Evolutionary conservation across 2,113 vertebrate species (phyloP).

Genomic region (Lanius ludovicianus): DNA sequence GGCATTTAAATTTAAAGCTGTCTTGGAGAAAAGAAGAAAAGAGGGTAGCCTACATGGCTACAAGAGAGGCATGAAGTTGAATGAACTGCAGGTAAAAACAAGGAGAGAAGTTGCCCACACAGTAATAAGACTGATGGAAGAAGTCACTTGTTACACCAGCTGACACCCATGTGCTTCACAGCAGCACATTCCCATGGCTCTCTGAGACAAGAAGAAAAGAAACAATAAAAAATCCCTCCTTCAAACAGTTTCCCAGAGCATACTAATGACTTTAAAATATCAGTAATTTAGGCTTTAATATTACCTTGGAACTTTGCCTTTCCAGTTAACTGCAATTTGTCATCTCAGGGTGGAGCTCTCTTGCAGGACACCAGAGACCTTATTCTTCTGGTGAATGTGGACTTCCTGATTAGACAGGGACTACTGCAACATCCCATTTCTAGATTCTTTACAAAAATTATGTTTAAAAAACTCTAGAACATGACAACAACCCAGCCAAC

Average conservation of each 20-base stretch:
- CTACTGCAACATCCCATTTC: not conserved
- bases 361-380: not conserved
- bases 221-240: not conserved
- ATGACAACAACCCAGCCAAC: accelerated
- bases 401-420: too few relatives aligned
- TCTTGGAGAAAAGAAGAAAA: not conserved
- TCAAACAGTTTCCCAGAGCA: not conserved
- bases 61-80: not conserved
- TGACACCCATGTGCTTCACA: not conserved
- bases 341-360: not conserved
- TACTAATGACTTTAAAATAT: not conserved
- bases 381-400: not conserved
- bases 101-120: not conserved
- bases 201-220: not conserved
- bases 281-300: not conserved
- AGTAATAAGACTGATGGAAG: not conserved
- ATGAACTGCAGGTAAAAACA: not conserved
- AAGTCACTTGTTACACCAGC: not conserved
- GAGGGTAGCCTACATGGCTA: not conserved
- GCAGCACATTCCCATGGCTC: not conserved
- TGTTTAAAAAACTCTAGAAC: not conserved
- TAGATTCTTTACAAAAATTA: not conserved
- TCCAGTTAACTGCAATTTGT: not conserved
- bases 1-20: not conserved
- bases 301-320: not conserved